These are phyloP conservation scores for Leptopilina boulardi DNA, from an alignment of 1,140 invertebrate species.

Conservation along the genomic window DNA sequence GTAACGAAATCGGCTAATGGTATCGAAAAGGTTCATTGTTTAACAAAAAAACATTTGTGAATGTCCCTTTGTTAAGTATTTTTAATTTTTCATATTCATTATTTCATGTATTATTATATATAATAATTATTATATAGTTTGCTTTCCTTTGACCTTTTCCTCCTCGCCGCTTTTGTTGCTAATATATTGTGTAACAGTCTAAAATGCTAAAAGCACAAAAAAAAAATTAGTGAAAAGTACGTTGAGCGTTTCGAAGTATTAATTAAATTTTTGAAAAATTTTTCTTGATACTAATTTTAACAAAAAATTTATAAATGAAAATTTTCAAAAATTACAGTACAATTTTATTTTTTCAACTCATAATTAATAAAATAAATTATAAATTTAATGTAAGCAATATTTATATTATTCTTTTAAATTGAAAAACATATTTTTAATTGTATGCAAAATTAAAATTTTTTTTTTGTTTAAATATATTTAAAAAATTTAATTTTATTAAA, in stretches of 20 bases:
- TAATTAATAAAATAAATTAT: no score
- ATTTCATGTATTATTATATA: no score
- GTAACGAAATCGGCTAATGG: constrained; percentile 25
- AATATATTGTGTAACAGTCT: constrained; percentile 21
- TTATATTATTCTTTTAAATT: no score
- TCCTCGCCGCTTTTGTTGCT: constrained; percentile 24
- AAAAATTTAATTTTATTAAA: no score
- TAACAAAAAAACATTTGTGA: neutral
- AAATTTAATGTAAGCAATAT: no score
- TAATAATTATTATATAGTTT: neutral
- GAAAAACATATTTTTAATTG: no score
- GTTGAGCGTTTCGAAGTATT: constrained; percentile 14
- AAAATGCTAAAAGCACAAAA: constrained; percentile 20
- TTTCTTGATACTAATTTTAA: no score
- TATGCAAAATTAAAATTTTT: no score
- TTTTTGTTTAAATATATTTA: no score
- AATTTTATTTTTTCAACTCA: no score
- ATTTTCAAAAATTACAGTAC: no score
- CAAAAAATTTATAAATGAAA: no score
- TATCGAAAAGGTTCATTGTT: constrained; percentile 6
- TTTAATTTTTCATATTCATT: neutral
- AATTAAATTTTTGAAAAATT: neutral
- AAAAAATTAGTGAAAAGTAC: neutral
- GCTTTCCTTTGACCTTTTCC: constrained; percentile 8
- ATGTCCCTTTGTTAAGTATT: neutral